Evolutionary conservation across 1,140 invertebrate species (phyloP).

Genomic region (Orius laevigatus): DNA sequence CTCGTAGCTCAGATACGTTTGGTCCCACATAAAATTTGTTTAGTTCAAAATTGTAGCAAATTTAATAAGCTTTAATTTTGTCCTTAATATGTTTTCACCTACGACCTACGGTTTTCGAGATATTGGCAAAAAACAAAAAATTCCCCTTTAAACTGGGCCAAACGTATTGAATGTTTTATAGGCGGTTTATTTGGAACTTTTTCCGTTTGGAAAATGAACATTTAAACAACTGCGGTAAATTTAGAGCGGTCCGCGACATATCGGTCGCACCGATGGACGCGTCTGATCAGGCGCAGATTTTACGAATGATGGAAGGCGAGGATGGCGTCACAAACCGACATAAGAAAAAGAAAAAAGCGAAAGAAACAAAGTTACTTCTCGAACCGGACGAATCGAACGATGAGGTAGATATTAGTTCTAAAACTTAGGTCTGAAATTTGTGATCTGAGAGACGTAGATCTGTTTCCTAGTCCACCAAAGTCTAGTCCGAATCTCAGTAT

Average conservation of each 20-base stretch:
- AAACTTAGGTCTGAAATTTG: neutral
- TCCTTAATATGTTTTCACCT: constrained; percentile 1
- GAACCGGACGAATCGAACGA: constrained; percentile 12
- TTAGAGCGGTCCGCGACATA: constrained; percentile 94
- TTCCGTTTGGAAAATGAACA: constrained; percentile 99
- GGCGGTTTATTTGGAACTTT: constrained; percentile 98
- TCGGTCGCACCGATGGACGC: constrained; percentile 92
- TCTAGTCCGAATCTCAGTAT: neutral
- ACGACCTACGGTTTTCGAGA: too few species aligned
- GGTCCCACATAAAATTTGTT: too few species aligned
- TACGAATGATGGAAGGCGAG: constrained; percentile 57
- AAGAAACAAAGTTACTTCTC: neutral
- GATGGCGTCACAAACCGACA: constrained; percentile 39
- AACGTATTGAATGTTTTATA: constrained; percentile 26
- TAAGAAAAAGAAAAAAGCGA: constrained; percentile 6
- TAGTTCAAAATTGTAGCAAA: too few species aligned
- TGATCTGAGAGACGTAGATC: neutral
- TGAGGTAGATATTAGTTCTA: constrained; percentile 1
- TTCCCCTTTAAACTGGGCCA: neutral
- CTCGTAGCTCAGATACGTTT: too few species aligned
- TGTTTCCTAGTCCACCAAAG: neutral
- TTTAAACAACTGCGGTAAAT: constrained; percentile 99
- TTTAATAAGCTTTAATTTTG: too few species aligned
- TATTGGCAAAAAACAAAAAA: too few species aligned
- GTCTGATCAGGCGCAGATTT: constrained; percentile 52